Percentiles rank a stretch among this genome's conserved stretches.
phyloP scores from a whole-genome alignment of 2,888 invertebrate genomes.

The Myopa tessellatipennis region DNA sequence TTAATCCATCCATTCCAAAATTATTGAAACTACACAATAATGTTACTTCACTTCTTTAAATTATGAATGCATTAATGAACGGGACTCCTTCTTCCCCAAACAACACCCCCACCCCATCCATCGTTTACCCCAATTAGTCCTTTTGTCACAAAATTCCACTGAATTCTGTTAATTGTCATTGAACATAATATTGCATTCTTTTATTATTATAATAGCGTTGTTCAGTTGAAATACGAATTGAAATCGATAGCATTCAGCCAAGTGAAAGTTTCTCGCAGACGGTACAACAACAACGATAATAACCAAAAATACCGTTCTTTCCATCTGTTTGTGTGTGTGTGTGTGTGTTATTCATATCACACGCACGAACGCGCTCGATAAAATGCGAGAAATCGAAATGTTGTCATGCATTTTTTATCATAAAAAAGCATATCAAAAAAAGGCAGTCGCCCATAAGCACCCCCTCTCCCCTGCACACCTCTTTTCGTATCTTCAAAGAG shows the following conservation, averaged over 20 bases:
- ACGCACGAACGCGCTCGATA: background rate
- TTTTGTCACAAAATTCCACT: no score
- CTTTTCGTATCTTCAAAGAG: background rate
- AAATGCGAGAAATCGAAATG: slow-evolving; percentile 29
- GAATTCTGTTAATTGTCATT: no score
- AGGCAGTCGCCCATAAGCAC: no score
- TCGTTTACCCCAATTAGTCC: no score
- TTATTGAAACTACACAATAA: no score
- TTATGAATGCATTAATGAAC: no score
- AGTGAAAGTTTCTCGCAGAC: slow-evolving; percentile 36
- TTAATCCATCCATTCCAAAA: no score
- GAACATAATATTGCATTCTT: no score
- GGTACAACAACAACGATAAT: background rate
- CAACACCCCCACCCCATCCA: no score
- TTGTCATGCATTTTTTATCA: background rate
- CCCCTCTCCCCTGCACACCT: background rate
- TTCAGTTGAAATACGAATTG: background rate
- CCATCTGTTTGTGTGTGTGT: background rate
- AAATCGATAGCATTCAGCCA: slow-evolving; percentile 20
- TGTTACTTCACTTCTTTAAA: no score
- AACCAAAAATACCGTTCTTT: background rate
- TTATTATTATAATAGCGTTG: no score
- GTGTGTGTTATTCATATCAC: background rate
- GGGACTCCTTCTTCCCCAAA: no score
- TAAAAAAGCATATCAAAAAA: background rate